A percentile compares a stretch with the other conserved stretches of the same genome.
These are phyloP conservation scores for Stegostoma tigrinum DNA, from an alignment of 2,113 vertebrate genomes.

Conservation along the genomic window DNA sequence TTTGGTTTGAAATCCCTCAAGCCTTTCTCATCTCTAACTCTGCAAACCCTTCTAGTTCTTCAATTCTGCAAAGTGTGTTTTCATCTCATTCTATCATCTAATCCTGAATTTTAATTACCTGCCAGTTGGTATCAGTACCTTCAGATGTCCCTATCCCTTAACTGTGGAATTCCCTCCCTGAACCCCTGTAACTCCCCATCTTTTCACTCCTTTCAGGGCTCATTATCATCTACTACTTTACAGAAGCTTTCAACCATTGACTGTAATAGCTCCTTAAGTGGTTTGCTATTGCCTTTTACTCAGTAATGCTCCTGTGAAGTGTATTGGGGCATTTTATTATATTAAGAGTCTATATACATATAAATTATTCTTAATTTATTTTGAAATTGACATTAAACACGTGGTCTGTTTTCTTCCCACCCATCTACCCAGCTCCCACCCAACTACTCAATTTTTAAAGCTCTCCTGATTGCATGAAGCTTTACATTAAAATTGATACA, in stretches of 20 bases:
- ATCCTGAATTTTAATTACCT: background rate
- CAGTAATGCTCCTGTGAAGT: background rate
- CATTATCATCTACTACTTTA: too few species aligned
- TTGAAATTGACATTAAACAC: too few species aligned
- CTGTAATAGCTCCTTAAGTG: background rate
- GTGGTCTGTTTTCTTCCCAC: background rate
- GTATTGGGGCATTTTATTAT: background rate
- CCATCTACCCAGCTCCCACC: background rate
- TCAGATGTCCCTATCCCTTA: background rate
- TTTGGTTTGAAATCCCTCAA: too few species aligned
- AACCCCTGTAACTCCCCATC: background rate
- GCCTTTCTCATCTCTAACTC: too few species aligned
- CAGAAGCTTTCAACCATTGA: background rate
- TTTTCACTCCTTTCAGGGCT: background rate
- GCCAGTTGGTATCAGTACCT: background rate
- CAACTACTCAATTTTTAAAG: too few species aligned
- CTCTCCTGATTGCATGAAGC: too few species aligned
- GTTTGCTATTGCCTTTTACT: background rate
- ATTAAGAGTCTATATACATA: background rate
- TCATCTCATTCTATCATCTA: background rate
- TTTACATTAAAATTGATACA: background rate
- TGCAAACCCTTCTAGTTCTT: background rate
- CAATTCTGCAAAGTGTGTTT: background rate
- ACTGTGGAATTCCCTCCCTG: background rate
- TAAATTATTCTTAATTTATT: background rate